Base-by-base conservation (phyloP, 2,797 vertebrate species). In the Cossypha niveicapilla region DNA sequence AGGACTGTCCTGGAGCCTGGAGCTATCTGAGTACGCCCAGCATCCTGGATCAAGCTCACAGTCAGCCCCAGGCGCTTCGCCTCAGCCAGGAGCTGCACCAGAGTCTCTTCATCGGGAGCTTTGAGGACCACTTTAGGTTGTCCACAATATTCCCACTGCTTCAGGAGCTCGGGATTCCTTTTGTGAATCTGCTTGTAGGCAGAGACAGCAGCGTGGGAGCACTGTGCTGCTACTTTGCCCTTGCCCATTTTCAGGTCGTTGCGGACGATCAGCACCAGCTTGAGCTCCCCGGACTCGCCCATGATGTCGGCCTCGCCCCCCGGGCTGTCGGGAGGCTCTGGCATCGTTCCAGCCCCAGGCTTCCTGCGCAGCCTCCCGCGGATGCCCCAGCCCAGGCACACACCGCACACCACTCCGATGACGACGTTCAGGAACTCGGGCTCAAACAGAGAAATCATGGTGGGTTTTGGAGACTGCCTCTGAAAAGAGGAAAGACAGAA, bases 191-290 rank as follows among this genome's bases (percentile, higher is more conserved):
- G 99, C 94, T 99, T 99, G 97, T 99, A 99, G 24, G 99, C 98
- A 0, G 99, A 98, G 4, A 99, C 99, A 0, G 99, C 99, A 2
- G 99, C 99, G 1, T 99, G 99, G 47, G 98, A 98, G 61, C 99
- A 99, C 97, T 99, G 99, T 0, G 99, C 99, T 0, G 99, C 99
- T 1, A 98, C 99, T 94, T 99, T 99, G 4, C 99, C 99, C 92
- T 99, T 99, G 6, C 99, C 99, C 99, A 99, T 99, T 97, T 99
- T 99, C 84, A 99, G 96, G 95, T 99, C 99, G 3, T 97, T 99
- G 47, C 99, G 98, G 71, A 99, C 99, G 4, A 99, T 96, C 41
- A 99, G 96, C n/a, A 99, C 97, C 99, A 99, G 98, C 97, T 99
- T 99, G 96, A 98, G 98, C 86, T 99, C 99, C 4, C 99, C 99